Conservation (phyloP, 2,113 vertebrate species). For the Tor tambroides region DNA sequence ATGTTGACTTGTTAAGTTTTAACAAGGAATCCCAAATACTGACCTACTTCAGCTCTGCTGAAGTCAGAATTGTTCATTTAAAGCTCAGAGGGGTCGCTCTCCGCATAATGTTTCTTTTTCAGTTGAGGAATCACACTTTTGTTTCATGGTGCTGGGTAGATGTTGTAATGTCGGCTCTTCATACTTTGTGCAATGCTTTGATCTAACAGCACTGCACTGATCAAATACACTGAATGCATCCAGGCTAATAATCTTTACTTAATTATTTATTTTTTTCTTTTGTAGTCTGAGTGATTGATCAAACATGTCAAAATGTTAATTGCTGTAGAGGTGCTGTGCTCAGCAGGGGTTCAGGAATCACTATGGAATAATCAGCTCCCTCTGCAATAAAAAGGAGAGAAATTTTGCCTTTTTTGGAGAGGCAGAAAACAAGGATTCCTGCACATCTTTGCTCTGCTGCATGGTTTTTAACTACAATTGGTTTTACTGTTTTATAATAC, state of each 20-base stretch:
- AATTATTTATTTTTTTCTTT: conserved; percentile 34
- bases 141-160: not conserved
- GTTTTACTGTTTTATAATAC: not conserved
- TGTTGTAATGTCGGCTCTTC: not conserved
- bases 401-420: not conserved
- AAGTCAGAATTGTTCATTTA: conserved; percentile 23
- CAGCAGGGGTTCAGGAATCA: conserved; percentile 5
- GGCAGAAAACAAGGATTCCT: not conserved
- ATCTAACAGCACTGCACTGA: conserved; percentile 24
- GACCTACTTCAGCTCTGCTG: conserved; percentile 23
- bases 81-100: conserved; percentile 8
- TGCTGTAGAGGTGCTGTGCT: not conserved
- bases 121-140: conserved; percentile 34
- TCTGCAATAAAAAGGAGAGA: conserved; percentile 1
- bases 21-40: conserved; percentile 8
- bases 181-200: conserved; percentile 28
- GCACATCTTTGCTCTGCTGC: not conserved
- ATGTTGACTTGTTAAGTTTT: not conserved
- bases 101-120: conserved; percentile 36
- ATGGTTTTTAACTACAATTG: not conserved
- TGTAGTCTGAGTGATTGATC: conserved; percentile 25
- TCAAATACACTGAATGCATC: conserved; percentile 26
- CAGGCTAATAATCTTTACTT: conserved; percentile 16
- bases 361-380: not conserved
- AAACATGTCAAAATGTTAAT: conserved; percentile 31